Evolutionary conservation across 2,797 vertebrate species (phyloP).

Genomic region (Sebastes cheni): DNA sequence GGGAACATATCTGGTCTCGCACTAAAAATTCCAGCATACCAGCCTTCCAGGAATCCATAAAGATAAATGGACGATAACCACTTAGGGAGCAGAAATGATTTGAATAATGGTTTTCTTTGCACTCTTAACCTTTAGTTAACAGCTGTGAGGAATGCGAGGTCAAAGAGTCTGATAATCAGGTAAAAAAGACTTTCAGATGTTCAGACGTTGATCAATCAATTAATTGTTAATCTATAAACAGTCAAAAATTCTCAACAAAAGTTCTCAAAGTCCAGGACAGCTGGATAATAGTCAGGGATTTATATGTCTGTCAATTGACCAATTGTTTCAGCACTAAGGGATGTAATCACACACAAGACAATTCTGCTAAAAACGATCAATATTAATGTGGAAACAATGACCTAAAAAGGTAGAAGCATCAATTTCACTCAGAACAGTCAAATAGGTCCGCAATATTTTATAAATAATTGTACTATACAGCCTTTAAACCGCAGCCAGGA

Average conservation of each 20-base stretch:
- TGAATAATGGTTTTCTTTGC: slow-evolving; percentile 31
- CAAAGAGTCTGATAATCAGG: slow-evolving; percentile 8
- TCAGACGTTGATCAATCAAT: too few relatives aligned
- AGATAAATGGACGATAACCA: slow-evolving; percentile 24
- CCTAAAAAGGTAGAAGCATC: background rate
- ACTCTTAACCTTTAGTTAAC: slow-evolving; percentile 21
- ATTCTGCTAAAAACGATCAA: background rate
- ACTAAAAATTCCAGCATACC: slow-evolving; percentile 48
- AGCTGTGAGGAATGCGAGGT: background rate
- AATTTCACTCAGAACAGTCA: background rate
- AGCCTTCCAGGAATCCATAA: slow-evolving; percentile 29
- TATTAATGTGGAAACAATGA: background rate
- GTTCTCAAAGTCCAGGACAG: too few relatives aligned
- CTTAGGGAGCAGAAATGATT: background rate
- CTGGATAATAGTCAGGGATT: too few relatives aligned
- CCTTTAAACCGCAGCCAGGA: accelerated
- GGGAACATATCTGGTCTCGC: slow-evolving; percentile 35
- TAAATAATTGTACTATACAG: background rate
- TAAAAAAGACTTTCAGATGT: background rate
- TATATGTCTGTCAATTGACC: too few relatives aligned
- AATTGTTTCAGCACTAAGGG: background rate
- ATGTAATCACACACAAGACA: background rate
- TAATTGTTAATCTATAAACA: too few relatives aligned
- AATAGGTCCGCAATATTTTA: background rate
- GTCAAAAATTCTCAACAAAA: too few relatives aligned